Base-by-base conservation (phyloP, 2,113 vertebrate species). In the Hassar affinis region DNA sequence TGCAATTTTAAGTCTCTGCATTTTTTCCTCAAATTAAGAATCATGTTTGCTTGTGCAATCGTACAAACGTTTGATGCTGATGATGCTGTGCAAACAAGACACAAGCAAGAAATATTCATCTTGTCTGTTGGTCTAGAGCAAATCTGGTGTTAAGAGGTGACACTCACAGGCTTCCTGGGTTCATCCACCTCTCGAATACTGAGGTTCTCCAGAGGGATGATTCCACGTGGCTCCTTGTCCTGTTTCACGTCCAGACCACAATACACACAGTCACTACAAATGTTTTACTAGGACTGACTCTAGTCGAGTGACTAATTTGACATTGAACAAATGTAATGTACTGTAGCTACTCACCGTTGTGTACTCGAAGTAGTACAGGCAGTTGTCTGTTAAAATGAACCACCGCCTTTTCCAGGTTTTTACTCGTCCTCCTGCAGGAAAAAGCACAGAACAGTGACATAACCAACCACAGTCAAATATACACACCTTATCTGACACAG, bases 171-270 rank as follows among this genome's bases (percentile, higher is more conserved):
- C 89, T 99, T 99, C 85, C 97, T 93, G 1, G 97, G 98, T 90
- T 99, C 98, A 86, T 99, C 98, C 27, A 99, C 98, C 92, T 99
- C 98, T 93, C 97, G 90, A 90, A 99, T 99, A 91, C 98, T 99
- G 69, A 99, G 96, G 88, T 99, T 99, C 90, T 99, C 98, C 93
- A 99, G 92, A 0, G 98, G 98, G 90, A 99, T 99, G 90, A 99
- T 99, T 45, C 98, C 98, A 90, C 98, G 92, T 57, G 98, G 98
- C 88, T 99, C 98, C 91, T 99, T 99, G 89, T 99, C 98, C 98
- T 99, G 49, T n/a, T n/a, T 3, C 71, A 61, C 45, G 72, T 9
- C 20, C 42, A 51, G 2, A 72, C 45, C 22, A 79, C 22, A 15
- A 72, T 30, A 68, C 18, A 27, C 72, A 78, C 4, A 30, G 47